These are phyloP conservation scores for Myripristis murdjan DNA, from an alignment of 2,797 vertebrate species.

Conservation along the genomic window DNA sequence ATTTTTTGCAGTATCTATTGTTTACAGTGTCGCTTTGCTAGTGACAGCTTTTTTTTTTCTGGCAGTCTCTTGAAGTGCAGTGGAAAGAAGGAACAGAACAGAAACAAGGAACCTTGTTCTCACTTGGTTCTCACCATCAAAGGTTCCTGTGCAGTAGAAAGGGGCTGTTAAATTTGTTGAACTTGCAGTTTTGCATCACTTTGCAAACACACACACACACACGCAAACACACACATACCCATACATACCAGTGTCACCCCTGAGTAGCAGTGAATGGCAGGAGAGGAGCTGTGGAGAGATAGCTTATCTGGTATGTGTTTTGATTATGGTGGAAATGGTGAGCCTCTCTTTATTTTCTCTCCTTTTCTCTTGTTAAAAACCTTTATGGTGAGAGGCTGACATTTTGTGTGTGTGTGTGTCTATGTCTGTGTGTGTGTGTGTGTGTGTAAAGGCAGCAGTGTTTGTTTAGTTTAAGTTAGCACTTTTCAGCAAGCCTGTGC, in stretches of 20 bases:
- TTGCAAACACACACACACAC: no score
- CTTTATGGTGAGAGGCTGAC: slow-evolving; percentile 19
- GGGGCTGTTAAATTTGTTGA: no score
- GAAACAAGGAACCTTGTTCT: no score
- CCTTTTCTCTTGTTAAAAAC: background rate
- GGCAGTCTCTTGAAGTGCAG: no score
- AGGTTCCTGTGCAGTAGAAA: no score
- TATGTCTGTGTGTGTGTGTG: background rate
- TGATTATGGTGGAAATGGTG: slow-evolving; percentile 10
- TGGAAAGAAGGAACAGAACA: no score
- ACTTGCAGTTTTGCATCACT: no score
- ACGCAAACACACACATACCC: background rate
- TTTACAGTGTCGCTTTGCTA: no score
- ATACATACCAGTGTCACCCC: slow-evolving; percentile 32
- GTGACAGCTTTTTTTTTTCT: no score
- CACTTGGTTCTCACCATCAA: no score
- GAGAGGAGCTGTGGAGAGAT: slow-evolving; percentile 6
- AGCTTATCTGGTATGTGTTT: slow-evolving; percentile 24
- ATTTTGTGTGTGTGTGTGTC: background rate
- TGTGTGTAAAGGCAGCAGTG: background rate
- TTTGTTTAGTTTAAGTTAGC: slow-evolving; percentile 49
- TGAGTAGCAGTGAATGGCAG: slow-evolving; percentile 34
- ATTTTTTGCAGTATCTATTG: no score
- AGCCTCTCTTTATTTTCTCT: slow-evolving; percentile 15
- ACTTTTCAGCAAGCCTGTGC: slow-evolving; percentile 37